Evolutionary conservation across 2,797 vertebrate species (phyloP).

Genomic region (Brachyalestes nurse): DNA sequence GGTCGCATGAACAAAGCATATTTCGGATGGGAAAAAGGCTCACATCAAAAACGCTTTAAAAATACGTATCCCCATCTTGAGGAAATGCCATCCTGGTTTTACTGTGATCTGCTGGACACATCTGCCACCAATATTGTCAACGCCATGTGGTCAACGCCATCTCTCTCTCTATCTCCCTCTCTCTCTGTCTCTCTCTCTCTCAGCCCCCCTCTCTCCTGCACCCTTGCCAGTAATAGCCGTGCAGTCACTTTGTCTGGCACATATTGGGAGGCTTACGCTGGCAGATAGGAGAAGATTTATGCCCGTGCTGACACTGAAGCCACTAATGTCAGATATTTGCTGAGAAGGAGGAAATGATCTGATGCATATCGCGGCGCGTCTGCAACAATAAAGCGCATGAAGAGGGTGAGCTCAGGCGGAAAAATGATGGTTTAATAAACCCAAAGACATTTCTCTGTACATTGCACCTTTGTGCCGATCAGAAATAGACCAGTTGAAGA

Average conservation of each 20-base stretch:
- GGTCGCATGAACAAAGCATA: slow-evolving; percentile 86
- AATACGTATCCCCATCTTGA: slow-evolving; percentile 84
- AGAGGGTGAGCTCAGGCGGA: slow-evolving; percentile 76
- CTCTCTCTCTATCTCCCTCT: slow-evolving; percentile 8
- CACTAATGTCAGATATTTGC: slow-evolving; percentile 54
- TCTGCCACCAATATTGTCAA: slow-evolving; percentile 80
- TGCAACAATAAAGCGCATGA: slow-evolving; percentile 66
- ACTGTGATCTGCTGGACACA: slow-evolving; percentile 79
- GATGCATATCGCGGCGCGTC: slow-evolving; percentile 47
- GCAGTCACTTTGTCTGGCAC: slow-evolving; percentile 73
- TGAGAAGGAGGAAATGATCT: slow-evolving; percentile 64
- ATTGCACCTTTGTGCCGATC: not conserved
- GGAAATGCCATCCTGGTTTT: slow-evolving; percentile 90
- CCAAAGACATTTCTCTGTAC: slow-evolving; percentile 39
- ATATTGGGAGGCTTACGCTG: slow-evolving; percentile 41
- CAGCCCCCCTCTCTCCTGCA: not conserved
- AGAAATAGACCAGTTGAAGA: slow-evolving; percentile 21
- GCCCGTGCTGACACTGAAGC: slow-evolving; percentile 36
- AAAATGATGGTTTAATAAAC: slow-evolving; percentile 82
- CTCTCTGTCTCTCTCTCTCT: no score
- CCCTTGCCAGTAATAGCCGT: slow-evolving; percentile 43
- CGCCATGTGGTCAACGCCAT: slow-evolving; percentile 73
- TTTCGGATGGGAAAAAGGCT: slow-evolving; percentile 86
- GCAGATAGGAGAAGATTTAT: slow-evolving; percentile 59
- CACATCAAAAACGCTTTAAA: slow-evolving; percentile 85